A percentile compares a stretch with the other conserved stretches of the same genome.
These are phyloP conservation scores for Drosophila tristis DNA, from an alignment of 1,140 invertebrate species.

Conservation along the genomic window DNA sequence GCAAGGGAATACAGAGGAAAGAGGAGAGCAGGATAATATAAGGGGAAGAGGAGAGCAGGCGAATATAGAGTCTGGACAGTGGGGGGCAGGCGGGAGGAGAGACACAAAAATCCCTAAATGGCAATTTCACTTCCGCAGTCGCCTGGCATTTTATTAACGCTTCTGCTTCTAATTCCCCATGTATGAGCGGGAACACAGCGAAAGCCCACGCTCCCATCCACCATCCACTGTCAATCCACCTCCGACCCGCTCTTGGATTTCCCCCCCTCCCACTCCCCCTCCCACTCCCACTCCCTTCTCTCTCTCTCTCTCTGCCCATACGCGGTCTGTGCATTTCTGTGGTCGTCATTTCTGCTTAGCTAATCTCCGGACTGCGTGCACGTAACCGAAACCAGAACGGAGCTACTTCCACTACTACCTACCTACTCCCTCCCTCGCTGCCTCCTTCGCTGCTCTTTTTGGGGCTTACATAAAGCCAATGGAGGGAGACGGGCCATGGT, in stretches of 20 bases:
- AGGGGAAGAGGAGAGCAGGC: slow-evolving; percentile 16
- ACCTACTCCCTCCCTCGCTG: not conserved
- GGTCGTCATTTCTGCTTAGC: slow-evolving; percentile 76
- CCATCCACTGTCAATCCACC: slow-evolving; percentile 25
- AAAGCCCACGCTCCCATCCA: not conserved
- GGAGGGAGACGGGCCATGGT: not conserved
- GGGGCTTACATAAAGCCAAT: slow-evolving; percentile 56
- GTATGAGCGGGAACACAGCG: slow-evolving; percentile 24
- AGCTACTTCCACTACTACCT: not conserved
- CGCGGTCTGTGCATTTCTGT: slow-evolving; percentile 3
- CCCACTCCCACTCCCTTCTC: not conserved
- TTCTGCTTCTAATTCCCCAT: slow-evolving; percentile 67
- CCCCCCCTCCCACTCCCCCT: too few relatives aligned
- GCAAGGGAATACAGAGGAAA: not conserved
- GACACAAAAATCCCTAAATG: slow-evolving; percentile 68
- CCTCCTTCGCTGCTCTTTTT: not conserved
- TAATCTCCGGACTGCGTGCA: slow-evolving; percentile 68
- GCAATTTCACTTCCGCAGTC: slow-evolving; percentile 67
- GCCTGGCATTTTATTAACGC: slow-evolving; percentile 72
- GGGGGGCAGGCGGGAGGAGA: not conserved
- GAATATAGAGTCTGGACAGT: not conserved
- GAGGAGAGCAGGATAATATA: slow-evolving; percentile 17
- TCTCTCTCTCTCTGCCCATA: not conserved
- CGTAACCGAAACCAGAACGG: slow-evolving; percentile 54
- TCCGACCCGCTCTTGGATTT: not conserved